Evolutionary conservation across 2,113 vertebrate genomes (phyloP), one percentile per base, ranked within the genome.

Genomic region (Prionailurus viverrinus): DNA sequence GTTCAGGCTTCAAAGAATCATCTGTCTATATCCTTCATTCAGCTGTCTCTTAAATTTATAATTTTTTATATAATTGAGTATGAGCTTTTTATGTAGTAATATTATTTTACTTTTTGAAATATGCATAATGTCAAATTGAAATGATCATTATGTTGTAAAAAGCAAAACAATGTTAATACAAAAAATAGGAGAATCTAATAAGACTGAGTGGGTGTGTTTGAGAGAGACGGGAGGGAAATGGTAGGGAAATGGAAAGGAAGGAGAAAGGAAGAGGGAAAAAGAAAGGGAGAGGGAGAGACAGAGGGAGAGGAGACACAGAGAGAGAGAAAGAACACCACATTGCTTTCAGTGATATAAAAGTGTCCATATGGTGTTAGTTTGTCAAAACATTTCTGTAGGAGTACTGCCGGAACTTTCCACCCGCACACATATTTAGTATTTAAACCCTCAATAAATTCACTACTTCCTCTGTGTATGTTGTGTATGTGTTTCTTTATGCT

Each of bases 371-470:
- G 95, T 95, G 86, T 92, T 88, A 96, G 36, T 98, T 97, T 96
- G 96, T 97, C 92, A 96, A 96, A 98, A 97, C 95, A 97, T 97
- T 97, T 97, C 97, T 91, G 97, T 96, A 76, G 97, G 96, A 94
- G 84, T 82, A 45, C 73, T 95, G 76, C 79, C 10, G 68, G 97
- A 97, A 97, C 82, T 93, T 97, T 91, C 93, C 79, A 91, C 94
- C 63, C 36, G 0, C 96, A 94, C 86, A 89, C 89, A 81, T 79
- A 91, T 76, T 97, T 94, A 91, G 91, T 86, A 89, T 74, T 86
- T 86, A 94, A 97, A 9, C 21, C 73, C 41, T 96, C 69, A 63
- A 96, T 85, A 80, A 97, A 91, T 94, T 33, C 80, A 84, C 18
- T 88, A 16, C 18, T 95, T 88, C 69, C 58, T 83, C 68, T 93